Base-by-base conservation (phyloP, 1,140 invertebrate genomes). In the Trichonephila clavipes region DNA sequence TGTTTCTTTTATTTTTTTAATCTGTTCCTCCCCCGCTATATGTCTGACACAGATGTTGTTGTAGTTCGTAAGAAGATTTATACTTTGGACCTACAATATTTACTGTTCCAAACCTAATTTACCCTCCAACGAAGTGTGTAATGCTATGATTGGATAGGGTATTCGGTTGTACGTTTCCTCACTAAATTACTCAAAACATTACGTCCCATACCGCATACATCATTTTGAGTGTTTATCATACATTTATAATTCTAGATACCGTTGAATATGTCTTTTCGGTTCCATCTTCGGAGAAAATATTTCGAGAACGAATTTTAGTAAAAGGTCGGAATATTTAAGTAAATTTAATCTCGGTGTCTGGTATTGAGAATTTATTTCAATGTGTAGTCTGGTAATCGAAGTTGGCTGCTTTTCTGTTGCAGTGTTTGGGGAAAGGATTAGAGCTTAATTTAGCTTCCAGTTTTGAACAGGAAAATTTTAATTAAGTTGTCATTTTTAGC, bases 31-130 rank as follows among this genome's bases (percentile, higher is more conserved):
- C 14, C 44, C 24, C 51, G 14, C 69, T 34, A 28, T 66, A 64
- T 88, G 86, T 88, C 86, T 88, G 61, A 7, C 14, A 61, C 86
- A 88, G 86, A 88, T 61, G 82, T 58, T 61, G 58, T 59, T 59
- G 44, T 59, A 66, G n/a, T 88, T 62, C 24, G 3, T 19, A 21
- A 66, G 62, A 88, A 88, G 86, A 88, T 88, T 88, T 88, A 88
- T 88, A 40, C 18, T 88, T 64, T 40, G 59, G 16, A 58, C n/a
- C 62, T 85, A 28, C 62, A 66, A 88, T 88, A 88, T 88, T 64
- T 88, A 88, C 86, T 88, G 34, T 88, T 64, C 61, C 59, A 88
- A n/a, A 88, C 40, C 86, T 66, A 62, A 88, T 88, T 88, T 88
- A 61, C 21, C 21, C 18, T 64, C 28, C 59, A 64, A 34, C 86